Base-by-base conservation (phyloP, 2,797 vertebrate genomes). In the Galagoides demidoff region DNA sequence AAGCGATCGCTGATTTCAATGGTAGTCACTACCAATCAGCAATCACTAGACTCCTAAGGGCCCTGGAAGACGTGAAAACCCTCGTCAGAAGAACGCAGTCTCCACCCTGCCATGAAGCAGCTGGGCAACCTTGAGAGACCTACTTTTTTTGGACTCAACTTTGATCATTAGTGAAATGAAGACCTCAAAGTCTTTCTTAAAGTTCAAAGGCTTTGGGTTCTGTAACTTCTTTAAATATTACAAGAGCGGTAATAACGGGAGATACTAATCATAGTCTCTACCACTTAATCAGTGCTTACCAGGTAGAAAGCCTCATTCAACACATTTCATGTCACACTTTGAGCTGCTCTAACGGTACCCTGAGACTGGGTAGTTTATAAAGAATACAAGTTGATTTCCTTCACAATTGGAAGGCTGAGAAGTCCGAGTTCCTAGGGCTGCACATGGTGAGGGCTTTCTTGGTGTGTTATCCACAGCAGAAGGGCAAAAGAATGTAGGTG, bases 1-100 rank as follows among this genome's bases (percentile, higher is more conserved):
- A 85, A 87, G 68, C 55, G 29, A 78, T 45, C 81, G 84, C 45
- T 55, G 11, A 92, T 87, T 94, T 94, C n/a, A 89, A 49, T 22
- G 17, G 63, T 78, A 79, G 23, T 27, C 77, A 25, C 5, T 8
- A 31, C 22, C 14, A 89, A 22, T 85, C 94, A 74, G n/a, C 25
- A 93, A 57, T 39, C 27, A 49, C 29, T 16, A 9, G 25, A 5
- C 5, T 8, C 7, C 25, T 79, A 34, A 20, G 5, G 3, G 39
- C 13, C 19, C 2, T 11, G 2, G 29, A 82, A 92, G 5, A 4
- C 25, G 93, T 85, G 57, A 90, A 93, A 74, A 73, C 2, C 31
- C 11, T 59, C 9, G 12, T 57, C 45, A 68, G 5, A 84, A 89
- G 20, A 81, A 14, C 25, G 52, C 39, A 8, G 12, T 86, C 34